Conservation (phyloP, 2,797 vertebrate species). For the Uromys caudimaculatus region DNA sequence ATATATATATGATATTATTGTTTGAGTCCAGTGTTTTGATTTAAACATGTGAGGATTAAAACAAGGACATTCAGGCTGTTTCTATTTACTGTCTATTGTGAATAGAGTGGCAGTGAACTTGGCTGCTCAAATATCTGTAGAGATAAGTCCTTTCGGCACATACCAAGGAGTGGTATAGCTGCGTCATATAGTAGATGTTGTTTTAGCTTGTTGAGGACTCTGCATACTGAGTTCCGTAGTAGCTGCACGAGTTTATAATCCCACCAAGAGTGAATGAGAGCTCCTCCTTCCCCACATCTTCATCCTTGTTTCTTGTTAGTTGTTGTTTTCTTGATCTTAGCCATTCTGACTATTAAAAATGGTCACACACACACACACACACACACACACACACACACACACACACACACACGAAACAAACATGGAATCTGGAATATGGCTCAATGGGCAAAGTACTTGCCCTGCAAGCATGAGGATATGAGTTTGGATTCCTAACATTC, state of each 20-base stretch:
- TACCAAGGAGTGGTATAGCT: background rate
- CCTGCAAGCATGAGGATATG: background rate
- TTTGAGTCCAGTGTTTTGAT: constrained; percentile 44
- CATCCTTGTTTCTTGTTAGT: background rate
- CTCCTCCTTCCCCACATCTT: background rate
- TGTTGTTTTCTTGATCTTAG: background rate
- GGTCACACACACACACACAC: background rate
- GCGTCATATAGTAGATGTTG: background rate
- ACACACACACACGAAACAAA: background rate
- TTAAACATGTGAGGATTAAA: constrained; percentile 27
- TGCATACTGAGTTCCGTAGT: background rate
- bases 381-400: background rate
- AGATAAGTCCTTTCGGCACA: background rate
- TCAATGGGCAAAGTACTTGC: background rate
- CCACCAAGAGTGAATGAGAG: background rate
- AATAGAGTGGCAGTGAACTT: background rate
- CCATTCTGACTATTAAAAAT: background rate
- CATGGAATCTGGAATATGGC: background rate
- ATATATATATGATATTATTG: background rate
- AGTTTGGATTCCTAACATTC: background rate
- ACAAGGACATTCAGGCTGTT: background rate
- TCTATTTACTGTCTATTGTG: background rate
- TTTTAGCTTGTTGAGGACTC: background rate
- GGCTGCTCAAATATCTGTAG: background rate
- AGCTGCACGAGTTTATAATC: background rate